Evolutionary conservation across 2,797 vertebrate species (phyloP), one percentile per base, ranked within the genome.

Genomic region (Apogon talboti): DNA sequence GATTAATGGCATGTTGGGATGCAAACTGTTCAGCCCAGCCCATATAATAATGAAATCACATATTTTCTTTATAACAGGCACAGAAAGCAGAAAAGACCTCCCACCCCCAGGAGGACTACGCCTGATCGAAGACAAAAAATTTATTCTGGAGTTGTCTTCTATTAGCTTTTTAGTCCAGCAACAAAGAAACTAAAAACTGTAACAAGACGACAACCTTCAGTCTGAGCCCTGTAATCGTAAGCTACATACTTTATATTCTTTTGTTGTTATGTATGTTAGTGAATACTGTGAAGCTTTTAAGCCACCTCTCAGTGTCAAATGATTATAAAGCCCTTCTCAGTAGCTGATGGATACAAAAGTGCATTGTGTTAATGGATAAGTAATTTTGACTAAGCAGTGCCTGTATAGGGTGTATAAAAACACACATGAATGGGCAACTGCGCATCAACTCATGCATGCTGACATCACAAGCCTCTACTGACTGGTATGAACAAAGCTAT

Each of bases 381-480:
- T 74, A 77, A 82, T 81, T 86, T 85, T 84, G 77, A 74, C 57
- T 70, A 55, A 81, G 74, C 78, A 63, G 16, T 70, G 61, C 56
- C 60, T 45, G 74, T 78, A 79, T 75, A 66, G 79, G 83, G 70
- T 70, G 71, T 65, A 62, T 82, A 71, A 76, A 48, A 65, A 18
- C 76, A 85, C 86, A 88, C 80, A 87, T 88, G 83, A 87, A 81
- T 14, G 83, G 72, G 41, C 35, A 21, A 69, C 48, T 85, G 85
- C 82, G 73, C 81, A 88, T 69, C 81, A 84, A 89, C 87, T 87
- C 84, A 83, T 77, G 88, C 87, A 82, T 86, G 79, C 54, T 54
- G 75, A 30, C 79, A 78, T 84, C 68, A 80, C 76, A 82, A 79
- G 80, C 65, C 54, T 46, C 61, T 5, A 15, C 40, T 62, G 73